phyloP scores from a whole-genome alignment of 2,888 invertebrate species.

The Chymomyza amoena region DNA sequence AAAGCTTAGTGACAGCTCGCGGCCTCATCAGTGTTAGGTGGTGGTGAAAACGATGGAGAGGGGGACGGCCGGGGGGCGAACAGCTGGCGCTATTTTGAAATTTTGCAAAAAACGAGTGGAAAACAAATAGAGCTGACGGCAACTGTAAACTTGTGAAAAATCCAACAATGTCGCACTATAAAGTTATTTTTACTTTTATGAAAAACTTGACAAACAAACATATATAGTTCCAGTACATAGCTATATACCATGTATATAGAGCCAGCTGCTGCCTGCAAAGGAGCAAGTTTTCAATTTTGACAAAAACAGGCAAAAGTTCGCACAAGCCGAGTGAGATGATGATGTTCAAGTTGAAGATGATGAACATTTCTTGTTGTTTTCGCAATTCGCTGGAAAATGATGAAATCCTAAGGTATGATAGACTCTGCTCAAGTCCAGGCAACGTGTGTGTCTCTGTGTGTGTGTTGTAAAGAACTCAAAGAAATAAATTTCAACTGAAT shows the following conservation, averaged over 20 bases:
- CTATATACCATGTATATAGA: neutral
- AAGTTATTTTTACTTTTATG: conserved; percentile 33
- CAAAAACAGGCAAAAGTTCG: conserved; percentile 13
- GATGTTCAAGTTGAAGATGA: conserved; percentile 10
- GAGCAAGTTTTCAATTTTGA: conserved; percentile 48
- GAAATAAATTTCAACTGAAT: conserved; percentile 63
- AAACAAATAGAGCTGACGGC: conserved; percentile 35
- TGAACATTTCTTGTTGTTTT: conserved; percentile 36
- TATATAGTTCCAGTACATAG: neutral
- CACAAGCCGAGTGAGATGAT: neutral
- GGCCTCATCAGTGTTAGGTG: neutral
- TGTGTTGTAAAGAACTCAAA: conserved; percentile 49
- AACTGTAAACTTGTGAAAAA: conserved; percentile 9
- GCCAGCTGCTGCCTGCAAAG: neutral
- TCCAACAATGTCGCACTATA: conserved; percentile 33
- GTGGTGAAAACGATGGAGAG: neutral
- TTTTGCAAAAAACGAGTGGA: conserved; percentile 24
- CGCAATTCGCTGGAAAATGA: conserved; percentile 58
- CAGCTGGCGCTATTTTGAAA: conserved; percentile 31
- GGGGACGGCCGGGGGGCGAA: conserved; percentile 1
- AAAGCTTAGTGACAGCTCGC: conserved; percentile 4
- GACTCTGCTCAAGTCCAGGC: neutral
- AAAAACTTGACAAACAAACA: conserved; percentile 1
- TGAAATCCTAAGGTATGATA: conserved; percentile 37
- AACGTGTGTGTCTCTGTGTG: conserved; percentile 38